Percentiles rank a stretch among this genome's conserved stretches.
phyloP scores from a whole-genome alignment of 2,888 invertebrate species.

The Vanessa cardui region DNA sequence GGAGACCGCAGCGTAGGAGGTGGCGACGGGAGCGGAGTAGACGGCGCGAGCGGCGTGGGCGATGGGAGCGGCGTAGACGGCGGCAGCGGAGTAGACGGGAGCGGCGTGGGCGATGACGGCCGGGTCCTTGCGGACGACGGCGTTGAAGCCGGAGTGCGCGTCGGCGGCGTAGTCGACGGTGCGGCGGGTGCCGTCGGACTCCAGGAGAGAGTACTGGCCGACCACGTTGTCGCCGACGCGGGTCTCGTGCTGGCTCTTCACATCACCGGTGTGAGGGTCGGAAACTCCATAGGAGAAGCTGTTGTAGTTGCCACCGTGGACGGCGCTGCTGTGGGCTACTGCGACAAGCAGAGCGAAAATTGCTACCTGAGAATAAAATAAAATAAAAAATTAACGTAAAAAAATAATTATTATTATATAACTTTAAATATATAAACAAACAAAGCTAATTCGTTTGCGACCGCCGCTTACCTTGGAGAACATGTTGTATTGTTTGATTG shows the following conservation, averaged over 20 bases:
- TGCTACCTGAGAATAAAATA: slow-evolving; percentile 55
- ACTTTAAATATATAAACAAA: no score
- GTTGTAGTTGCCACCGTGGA: slow-evolving; percentile 62
- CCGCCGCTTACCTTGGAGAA: slow-evolving; percentile 43
- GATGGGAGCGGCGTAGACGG: slow-evolving; percentile 71
- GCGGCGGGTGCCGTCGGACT: slow-evolving; percentile 78
- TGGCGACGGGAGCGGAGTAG: slow-evolving; percentile 43
- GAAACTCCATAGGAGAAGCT: slow-evolving; percentile 79
- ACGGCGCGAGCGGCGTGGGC: slow-evolving; percentile 48
- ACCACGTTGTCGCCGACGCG: slow-evolving; percentile 76
- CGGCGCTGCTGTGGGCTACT: slow-evolving; percentile 52
- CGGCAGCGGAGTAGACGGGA: slow-evolving; percentile 49
- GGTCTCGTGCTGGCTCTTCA: slow-evolving; percentile 75
- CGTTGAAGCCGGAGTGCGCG: slow-evolving; percentile 77
- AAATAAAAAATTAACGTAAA: neutral
- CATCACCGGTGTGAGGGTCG: slow-evolving; percentile 78
- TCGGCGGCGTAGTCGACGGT: slow-evolving; percentile 81
- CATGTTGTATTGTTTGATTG: slow-evolving; percentile 42
- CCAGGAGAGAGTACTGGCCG: slow-evolving; percentile 76
- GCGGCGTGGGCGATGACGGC: slow-evolving; percentile 51
- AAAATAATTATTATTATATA: no score
- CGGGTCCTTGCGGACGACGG: slow-evolving; percentile 76
- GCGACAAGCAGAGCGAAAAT: slow-evolving; percentile 57
- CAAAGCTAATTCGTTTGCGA: no score
- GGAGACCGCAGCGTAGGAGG: slow-evolving; percentile 36